These are phyloP conservation scores for Sebastes taczanowskii DNA, from an alignment of 2,797 vertebrate genomes.

Conservation along the genomic window DNA sequence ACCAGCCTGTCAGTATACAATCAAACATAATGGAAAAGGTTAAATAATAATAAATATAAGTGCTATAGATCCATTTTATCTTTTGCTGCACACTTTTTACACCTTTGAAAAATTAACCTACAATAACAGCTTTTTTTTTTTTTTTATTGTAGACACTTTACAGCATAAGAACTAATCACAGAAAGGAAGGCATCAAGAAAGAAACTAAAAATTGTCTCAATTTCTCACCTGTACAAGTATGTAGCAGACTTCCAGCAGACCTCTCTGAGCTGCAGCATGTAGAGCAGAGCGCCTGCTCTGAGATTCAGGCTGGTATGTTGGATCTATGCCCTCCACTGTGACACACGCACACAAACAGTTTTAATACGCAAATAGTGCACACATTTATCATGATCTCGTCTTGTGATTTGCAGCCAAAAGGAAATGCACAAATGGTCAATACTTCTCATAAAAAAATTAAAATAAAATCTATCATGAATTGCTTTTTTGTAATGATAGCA, in stretches of 20 bases:
- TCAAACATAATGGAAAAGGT: background rate
- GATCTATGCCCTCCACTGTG: conserved; percentile 92
- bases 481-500: background rate
- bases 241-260: conserved; percentile 90
- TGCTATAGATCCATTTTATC: background rate
- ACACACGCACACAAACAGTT: conserved; percentile 17
- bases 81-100: background rate
- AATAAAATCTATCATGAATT: background rate
- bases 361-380: background rate
- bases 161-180: background rate
- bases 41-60: too few relatives aligned
- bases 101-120: background rate
- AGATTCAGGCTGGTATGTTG: conserved; percentile 90
- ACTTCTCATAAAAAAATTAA: background rate
- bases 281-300: conserved; percentile 91
- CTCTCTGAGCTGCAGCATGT: conserved; percentile 91
- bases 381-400: background rate
- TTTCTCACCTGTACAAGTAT: conserved; percentile 88
- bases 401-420: background rate
- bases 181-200: background rate
- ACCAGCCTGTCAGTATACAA: conserved; percentile 82
- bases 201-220: background rate
- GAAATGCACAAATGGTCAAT: background rate
- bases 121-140: background rate
- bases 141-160: background rate